Conservation (phyloP, 1,140 invertebrate species). For the Heliconius melpomene region DNA sequence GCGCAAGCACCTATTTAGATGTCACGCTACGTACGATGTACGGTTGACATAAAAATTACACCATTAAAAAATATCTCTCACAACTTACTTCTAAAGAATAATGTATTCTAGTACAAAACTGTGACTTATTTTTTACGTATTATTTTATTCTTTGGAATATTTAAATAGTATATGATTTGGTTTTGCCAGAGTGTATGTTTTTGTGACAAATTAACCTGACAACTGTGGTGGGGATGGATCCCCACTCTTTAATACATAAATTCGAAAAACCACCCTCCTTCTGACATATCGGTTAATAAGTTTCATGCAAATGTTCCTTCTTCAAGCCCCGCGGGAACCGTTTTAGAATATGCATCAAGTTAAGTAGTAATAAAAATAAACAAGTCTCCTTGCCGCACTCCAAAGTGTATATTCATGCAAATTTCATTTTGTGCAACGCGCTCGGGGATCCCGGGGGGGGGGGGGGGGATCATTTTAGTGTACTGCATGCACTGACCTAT, state of each 20-base stretch:
- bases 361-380: conserved; percentile 1
- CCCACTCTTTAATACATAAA: no score
- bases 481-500: neutral
- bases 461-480: neutral
- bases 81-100: neutral
- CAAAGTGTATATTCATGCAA: conserved; percentile 2
- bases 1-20: neutral
- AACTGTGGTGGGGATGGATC: no score
- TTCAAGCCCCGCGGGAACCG: neutral
- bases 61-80: neutral
- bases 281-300: neutral
- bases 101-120: neutral
- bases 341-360: conserved; percentile 1
- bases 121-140: neutral
- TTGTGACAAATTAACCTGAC: no score
- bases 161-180: no score
- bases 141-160: no score
- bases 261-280: no score
- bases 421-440: conserved; percentile 12
- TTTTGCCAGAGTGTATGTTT: no score
- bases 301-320: neutral
- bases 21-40: neutral
- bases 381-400: neutral
- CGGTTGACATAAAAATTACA: conserved; percentile 21
- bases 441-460: neutral